Conservation (phyloP, 35 echinoderm and acorn worm genomes). For the Diadema setosum region DNA sequence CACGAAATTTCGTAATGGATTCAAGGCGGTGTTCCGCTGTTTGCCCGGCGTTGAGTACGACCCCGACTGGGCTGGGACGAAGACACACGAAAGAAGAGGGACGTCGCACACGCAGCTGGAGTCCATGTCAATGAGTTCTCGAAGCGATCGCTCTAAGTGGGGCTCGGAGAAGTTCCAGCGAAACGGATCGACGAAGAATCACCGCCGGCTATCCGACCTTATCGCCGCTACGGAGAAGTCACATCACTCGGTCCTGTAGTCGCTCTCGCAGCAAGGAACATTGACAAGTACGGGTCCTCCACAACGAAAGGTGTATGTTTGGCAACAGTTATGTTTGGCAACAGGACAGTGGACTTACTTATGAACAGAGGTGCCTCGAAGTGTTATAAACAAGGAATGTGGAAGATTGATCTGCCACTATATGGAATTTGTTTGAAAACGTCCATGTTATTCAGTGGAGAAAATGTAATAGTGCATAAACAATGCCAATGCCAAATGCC, state of each 20-base stretch:
- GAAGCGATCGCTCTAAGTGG: background rate
- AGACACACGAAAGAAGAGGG: background rate
- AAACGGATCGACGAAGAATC: background rate
- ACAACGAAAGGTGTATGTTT: too few relatives aligned
- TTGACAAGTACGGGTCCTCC: too few relatives aligned
- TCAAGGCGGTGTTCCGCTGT: constrained; percentile 52
- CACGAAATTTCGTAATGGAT: constrained; percentile 60
- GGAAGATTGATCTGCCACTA: too few relatives aligned
- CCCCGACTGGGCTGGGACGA: background rate
- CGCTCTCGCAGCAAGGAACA: too few relatives aligned
- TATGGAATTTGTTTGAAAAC: too few relatives aligned
- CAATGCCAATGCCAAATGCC: too few relatives aligned
- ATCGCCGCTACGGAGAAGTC: background rate
- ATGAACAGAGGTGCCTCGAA: too few relatives aligned
- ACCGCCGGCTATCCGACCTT: background rate
- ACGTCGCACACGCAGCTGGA: constrained; percentile 4
- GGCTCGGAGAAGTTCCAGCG: background rate
- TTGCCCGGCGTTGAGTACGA: constrained; percentile 7
- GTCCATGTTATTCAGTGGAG: too few relatives aligned
- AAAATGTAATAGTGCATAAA: too few relatives aligned
- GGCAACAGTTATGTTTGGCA: too few relatives aligned
- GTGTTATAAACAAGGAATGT: too few relatives aligned
- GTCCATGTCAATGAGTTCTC: background rate
- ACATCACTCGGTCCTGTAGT: background rate
- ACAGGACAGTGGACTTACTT: too few relatives aligned